These are phyloP conservation scores for Lates japonicus DNA, from an alignment of 2,797 vertebrate genomes.

Conservation along the genomic window DNA sequence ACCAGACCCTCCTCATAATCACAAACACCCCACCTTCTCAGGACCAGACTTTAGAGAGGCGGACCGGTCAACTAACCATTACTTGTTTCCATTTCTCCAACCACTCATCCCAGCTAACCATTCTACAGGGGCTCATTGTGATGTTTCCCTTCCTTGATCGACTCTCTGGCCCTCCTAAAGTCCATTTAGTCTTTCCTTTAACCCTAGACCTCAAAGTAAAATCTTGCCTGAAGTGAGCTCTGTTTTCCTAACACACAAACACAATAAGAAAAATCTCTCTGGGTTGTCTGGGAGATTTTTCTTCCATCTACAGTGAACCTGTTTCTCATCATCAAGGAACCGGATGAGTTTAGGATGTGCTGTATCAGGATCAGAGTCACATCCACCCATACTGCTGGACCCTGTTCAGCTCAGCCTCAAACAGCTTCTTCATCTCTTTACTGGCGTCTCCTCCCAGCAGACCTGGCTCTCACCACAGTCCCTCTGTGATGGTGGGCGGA, in stretches of 20 bases:
- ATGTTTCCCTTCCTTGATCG: neutral
- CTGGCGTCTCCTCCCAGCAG: neutral
- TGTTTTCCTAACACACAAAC: neutral
- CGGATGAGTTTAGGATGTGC: neutral
- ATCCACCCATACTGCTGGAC: no score
- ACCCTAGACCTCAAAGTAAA: conserved; percentile 43
- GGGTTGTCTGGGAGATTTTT: conserved; percentile 1
- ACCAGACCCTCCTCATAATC: conserved; percentile 46
- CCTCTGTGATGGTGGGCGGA: no score
- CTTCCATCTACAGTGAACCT: no score
- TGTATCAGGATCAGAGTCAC: conserved; percentile 27
- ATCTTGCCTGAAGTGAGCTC: conserved; percentile 12
- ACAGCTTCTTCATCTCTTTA: no score
- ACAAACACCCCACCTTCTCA: conserved; percentile 53
- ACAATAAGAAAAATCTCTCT: neutral
- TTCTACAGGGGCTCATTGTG: fast-evolving
- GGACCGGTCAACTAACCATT: no score
- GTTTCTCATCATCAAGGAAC: neutral
- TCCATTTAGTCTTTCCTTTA: neutral
- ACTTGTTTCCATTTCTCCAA: conserved; percentile 11
- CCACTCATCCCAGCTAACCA: conserved; percentile 22
- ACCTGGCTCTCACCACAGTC: no score
- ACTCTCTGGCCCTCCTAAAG: conserved; percentile 27
- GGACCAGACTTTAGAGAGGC: neutral
- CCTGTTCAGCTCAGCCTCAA: no score